Conservation (phyloP, 2,888 invertebrate species). For the Drosophila pseudotalamancana region DNA sequence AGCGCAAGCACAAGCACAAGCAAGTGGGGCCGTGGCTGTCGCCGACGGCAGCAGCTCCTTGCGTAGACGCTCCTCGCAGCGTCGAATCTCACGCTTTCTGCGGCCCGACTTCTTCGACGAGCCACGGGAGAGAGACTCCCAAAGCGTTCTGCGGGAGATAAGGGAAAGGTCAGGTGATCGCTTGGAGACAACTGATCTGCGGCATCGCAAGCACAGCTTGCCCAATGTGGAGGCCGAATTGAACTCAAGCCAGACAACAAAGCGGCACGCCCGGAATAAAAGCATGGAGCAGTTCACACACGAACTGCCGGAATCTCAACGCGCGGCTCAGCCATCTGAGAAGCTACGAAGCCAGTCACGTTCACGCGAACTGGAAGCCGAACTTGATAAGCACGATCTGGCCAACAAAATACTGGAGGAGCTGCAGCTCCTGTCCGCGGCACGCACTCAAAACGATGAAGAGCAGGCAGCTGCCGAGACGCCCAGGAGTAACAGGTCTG, state of each 20-base stretch:
- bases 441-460: slow-evolving; percentile 74
- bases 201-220: slow-evolving; percentile 61
- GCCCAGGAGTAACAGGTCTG: slow-evolving; percentile 20
- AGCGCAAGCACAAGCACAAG: no score
- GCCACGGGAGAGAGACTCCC: slow-evolving; percentile 88
- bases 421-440: slow-evolving; percentile 80
- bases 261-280: slow-evolving; percentile 80
- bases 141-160: slow-evolving; percentile 88
- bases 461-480: slow-evolving; percentile 6
- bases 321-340: slow-evolving; percentile 15
- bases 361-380: slow-evolving; percentile 60
- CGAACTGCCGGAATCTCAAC: background rate
- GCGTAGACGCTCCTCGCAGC: slow-evolving; percentile 84
- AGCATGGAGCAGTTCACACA: slow-evolving; percentile 80
- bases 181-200: slow-evolving; percentile 55
- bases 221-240: slow-evolving; percentile 55
- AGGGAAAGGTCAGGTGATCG: slow-evolving; percentile 86
- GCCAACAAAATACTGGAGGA: slow-evolving; percentile 83
- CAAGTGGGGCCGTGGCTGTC: slow-evolving; percentile 33
- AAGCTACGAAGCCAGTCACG: slow-evolving; percentile 74
- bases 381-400: slow-evolving; percentile 77
- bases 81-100: slow-evolving; percentile 90
- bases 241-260: slow-evolving; percentile 19
- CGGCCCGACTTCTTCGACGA: slow-evolving; percentile 91
- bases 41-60: slow-evolving; percentile 69